phyloP scores from a whole-genome alignment of 2,888 invertebrate species.

The Neoascia interrupta region DNA sequence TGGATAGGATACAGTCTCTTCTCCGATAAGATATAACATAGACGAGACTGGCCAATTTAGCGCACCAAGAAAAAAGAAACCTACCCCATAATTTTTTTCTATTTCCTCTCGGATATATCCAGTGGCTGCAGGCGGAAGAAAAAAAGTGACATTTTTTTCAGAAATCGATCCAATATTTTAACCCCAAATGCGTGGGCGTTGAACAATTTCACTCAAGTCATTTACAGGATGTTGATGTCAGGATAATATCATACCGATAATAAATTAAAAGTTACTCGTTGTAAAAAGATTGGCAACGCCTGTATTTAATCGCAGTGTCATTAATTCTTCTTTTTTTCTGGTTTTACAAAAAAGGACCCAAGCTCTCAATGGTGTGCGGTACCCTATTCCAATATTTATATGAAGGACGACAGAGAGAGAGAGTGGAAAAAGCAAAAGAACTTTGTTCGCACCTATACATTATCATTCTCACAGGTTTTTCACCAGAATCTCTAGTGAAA shows the following conservation, averaged over 20 bases:
- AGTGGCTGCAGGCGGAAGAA: slow-evolving; percentile 8
- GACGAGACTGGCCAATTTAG: slow-evolving; percentile 34
- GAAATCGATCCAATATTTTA: slow-evolving; percentile 30
- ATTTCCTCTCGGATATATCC: slow-evolving; percentile 11
- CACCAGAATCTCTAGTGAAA: no score
- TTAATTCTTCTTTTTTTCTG: slow-evolving; percentile 33
- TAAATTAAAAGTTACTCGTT: slow-evolving; percentile 48
- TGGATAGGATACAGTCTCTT: slow-evolving; percentile 8
- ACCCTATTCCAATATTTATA: slow-evolving; percentile 13
- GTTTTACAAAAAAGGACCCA: slow-evolving; percentile 1
- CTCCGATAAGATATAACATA: slow-evolving; percentile 3
- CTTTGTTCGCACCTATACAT: no score
- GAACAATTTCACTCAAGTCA: slow-evolving; percentile 19
- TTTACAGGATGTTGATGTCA: slow-evolving; percentile 17
- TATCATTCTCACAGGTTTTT: no score
- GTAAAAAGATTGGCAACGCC: slow-evolving; percentile 31
- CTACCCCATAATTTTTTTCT: slow-evolving; percentile 2
- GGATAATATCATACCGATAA: slow-evolving; percentile 50
- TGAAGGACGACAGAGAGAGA: background rate
- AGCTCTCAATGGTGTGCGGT: slow-evolving; percentile 18
- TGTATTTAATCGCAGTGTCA: slow-evolving; percentile 46
- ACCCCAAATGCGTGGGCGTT: slow-evolving; percentile 25
- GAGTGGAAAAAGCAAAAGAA: slow-evolving; percentile 22
- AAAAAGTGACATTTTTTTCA: background rate
- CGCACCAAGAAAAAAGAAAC: background rate